These are phyloP conservation scores for Nerophis lumbriciformis DNA, from an alignment of 2,113 vertebrate genomes.

Conservation along the genomic window DNA sequence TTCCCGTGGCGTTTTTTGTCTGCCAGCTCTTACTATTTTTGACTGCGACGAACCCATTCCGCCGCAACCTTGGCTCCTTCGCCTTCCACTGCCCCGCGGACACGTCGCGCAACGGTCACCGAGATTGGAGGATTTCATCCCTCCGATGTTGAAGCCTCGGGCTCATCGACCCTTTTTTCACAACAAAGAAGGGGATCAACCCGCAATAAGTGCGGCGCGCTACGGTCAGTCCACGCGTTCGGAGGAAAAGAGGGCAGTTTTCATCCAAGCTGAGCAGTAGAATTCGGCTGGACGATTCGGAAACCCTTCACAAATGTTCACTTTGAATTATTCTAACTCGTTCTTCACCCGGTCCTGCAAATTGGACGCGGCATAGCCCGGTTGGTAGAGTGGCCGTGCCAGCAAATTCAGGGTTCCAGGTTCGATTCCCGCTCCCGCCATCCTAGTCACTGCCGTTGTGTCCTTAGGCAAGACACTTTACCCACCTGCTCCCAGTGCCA, in stretches of 20 bases:
- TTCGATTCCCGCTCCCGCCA: too few relatives aligned
- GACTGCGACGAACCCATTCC: constrained; percentile 25
- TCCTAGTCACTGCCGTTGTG: too few relatives aligned
- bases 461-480: too few relatives aligned
- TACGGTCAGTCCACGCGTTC: constrained; percentile 23
- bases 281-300: not conserved
- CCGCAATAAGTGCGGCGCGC: constrained; percentile 29
- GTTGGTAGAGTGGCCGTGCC: too few relatives aligned
- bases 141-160: constrained; percentile 32
- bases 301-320: too few relatives aligned
- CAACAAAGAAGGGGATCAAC: constrained; percentile 59
- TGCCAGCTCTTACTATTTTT: constrained; percentile 27
- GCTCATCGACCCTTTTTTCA: constrained; percentile 50
- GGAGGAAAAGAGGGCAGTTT: constrained; percentile 6
- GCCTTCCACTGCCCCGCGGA: constrained; percentile 47
- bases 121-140: constrained; percentile 48
- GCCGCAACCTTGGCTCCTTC: constrained; percentile 41
- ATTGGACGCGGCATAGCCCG: too few relatives aligned
- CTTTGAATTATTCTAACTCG: too few relatives aligned
- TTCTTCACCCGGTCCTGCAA: too few relatives aligned
- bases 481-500: too few relatives aligned
- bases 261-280: constrained; percentile 16
- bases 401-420: too few relatives aligned
- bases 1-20: constrained; percentile 2
- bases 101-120: constrained; percentile 33